Evolutionary conservation across 2,888 invertebrate species (phyloP).

Genomic region (Masnerella sp.): DNA sequence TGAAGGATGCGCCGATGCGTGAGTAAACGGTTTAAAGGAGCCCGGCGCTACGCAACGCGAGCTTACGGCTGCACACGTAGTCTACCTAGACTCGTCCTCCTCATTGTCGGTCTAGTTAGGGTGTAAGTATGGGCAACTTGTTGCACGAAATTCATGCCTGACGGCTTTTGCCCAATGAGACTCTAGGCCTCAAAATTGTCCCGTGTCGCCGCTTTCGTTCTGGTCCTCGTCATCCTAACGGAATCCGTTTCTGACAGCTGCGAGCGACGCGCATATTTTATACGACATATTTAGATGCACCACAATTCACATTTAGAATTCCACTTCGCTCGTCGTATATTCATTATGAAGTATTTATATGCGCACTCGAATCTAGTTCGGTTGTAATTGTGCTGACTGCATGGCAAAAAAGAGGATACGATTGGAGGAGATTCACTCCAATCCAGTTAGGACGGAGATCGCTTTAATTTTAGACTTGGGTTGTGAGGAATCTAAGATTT

Average conservation of each 20-base stretch:
- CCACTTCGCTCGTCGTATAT: no score
- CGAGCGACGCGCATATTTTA: no score
- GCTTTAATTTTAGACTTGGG: no score
- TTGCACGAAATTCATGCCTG: conserved; percentile 71
- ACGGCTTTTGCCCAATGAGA: conserved; percentile 63
- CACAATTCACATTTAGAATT: no score
- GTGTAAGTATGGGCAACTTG: conserved; percentile 68
- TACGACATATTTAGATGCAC: no score
- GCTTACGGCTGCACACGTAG: conserved; percentile 50
- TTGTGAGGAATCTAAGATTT: no score
- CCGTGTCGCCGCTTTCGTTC: conserved; percentile 46
- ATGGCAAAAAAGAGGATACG: no score
- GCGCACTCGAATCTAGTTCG: no score
- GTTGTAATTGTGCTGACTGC: no score
- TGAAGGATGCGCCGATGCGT: conserved; percentile 74
- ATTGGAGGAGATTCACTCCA: no score
- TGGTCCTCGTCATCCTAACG: conserved; percentile 68
- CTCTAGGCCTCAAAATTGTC: conserved; percentile 63
- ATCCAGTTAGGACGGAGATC: no score
- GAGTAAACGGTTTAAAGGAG: conserved; percentile 75
- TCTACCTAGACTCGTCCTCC: conserved; percentile 43
- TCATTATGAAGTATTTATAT: no score
- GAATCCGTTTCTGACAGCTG: conserved; percentile 70
- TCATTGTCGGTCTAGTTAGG: conserved; percentile 62
- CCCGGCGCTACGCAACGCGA: conserved; percentile 60